Percentiles rank a stretch among this genome's conserved stretches.
These are phyloP conservation scores for Lasaia peninsularis DNA, from an alignment of 1,140 invertebrate species.

Conservation along the genomic window DNA sequence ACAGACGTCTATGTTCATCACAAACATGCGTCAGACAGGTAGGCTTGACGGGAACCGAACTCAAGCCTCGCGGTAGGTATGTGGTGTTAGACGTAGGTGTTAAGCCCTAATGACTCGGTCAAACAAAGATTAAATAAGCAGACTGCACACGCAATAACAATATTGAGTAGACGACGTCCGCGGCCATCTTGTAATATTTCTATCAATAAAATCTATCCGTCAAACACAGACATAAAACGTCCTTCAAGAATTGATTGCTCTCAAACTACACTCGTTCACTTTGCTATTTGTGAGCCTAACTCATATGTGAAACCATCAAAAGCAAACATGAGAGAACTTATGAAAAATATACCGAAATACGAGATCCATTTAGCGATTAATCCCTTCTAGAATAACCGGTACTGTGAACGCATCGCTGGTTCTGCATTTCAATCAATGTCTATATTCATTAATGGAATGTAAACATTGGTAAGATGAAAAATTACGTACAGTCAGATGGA, in stretches of 20 bases:
- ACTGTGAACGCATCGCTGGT: slow-evolving; percentile 32
- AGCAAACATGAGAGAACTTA: slow-evolving; percentile 14
- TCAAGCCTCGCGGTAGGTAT: too few relatives aligned
- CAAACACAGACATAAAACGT: neutral
- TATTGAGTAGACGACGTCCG: too few relatives aligned
- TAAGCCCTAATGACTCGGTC: too few relatives aligned
- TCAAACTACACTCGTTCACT: slow-evolving; percentile 9
- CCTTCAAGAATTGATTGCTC: slow-evolving; percentile 6
- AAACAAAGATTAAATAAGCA: too few relatives aligned
- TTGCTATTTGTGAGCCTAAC: slow-evolving; percentile 2
- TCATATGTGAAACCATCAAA: slow-evolving; percentile 13
- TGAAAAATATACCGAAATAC: slow-evolving; percentile 27
- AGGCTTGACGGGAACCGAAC: too few relatives aligned
- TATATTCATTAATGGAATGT: slow-evolving; percentile 50
- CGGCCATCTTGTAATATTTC: neutral
- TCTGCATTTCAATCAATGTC: slow-evolving; percentile 54
- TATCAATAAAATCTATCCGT: neutral
- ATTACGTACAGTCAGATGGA: slow-evolving; percentile 8
- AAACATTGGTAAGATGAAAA: slow-evolving; percentile 33
- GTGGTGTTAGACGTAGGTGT: too few relatives aligned
- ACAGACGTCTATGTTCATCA: too few relatives aligned
- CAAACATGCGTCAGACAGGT: too few relatives aligned
- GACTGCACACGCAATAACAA: too few relatives aligned
- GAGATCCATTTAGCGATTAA: slow-evolving; percentile 45
- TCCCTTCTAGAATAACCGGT: slow-evolving; percentile 31